These are phyloP conservation scores for Macrosoma leucophasiata DNA, from an alignment of 2,888 invertebrate genomes.

Conservation along the genomic window DNA sequence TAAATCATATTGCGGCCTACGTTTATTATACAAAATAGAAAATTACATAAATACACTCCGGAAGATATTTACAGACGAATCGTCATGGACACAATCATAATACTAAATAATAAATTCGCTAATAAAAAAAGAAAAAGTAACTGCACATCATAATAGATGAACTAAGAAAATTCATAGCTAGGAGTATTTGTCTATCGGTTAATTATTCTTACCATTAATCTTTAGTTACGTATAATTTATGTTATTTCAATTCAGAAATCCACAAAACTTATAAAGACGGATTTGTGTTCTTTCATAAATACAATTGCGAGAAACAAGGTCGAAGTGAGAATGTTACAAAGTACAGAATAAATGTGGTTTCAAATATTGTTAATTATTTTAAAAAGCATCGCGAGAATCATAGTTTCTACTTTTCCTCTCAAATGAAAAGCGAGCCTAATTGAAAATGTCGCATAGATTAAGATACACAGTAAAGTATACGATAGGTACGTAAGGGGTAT, in stretches of 20 bases:
- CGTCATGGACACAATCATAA: slow-evolving; percentile 46
- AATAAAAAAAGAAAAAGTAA: slow-evolving; percentile 52
- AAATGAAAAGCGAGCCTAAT: slow-evolving; percentile 58
- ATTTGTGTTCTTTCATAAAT: slow-evolving; percentile 44
- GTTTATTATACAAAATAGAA: slow-evolving; percentile 42
- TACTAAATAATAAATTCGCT: slow-evolving; percentile 67
- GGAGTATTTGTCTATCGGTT: slow-evolving; percentile 63
- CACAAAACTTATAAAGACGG: slow-evolving; percentile 60
- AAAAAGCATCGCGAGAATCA: slow-evolving; percentile 66
- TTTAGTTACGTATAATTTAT: slow-evolving; percentile 75
- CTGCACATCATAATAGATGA: slow-evolving; percentile 53
- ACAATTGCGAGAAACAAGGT: slow-evolving; percentile 26
- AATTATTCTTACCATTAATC: slow-evolving; percentile 59
- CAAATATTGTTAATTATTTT: too few relatives aligned
- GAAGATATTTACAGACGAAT: slow-evolving; percentile 67
- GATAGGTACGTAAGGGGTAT: slow-evolving; percentile 64
- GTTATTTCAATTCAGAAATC: slow-evolving; percentile 59
- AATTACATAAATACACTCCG: slow-evolving; percentile 52
- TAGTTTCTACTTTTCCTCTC: slow-evolving; percentile 37
- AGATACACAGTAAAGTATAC: slow-evolving; percentile 65
- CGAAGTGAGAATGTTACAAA: slow-evolving; percentile 22
- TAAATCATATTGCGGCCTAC: slow-evolving; percentile 38
- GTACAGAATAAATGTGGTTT: slow-evolving; percentile 31
- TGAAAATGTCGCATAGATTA: slow-evolving; percentile 53
- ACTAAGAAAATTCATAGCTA: slow-evolving; percentile 60